phyloP scores from a whole-genome alignment of 1,140 invertebrate genomes.

The Homarus americanus region DNA sequence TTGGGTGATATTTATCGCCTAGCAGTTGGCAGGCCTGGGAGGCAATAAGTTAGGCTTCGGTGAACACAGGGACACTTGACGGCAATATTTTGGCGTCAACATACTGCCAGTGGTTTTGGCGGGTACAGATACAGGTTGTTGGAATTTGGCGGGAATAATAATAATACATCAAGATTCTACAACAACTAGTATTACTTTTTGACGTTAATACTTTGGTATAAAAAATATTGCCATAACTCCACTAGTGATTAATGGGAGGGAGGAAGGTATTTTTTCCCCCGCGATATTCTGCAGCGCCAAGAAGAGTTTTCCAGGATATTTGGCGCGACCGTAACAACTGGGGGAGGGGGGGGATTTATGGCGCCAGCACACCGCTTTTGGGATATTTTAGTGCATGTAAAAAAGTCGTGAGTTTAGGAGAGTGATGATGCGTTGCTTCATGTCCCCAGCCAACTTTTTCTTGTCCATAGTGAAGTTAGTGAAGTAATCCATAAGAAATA shows the following conservation, averaged over 20 bases:
- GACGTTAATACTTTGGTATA: neutral
- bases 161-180: neutral
- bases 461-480: no score
- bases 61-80: conserved; percentile 32
- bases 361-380: neutral
- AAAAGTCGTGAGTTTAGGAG: neutral
- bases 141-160: neutral
- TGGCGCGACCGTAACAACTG: neutral
- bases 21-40: neutral
- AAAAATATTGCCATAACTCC: neutral
- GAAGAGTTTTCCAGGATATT: neutral
- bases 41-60: conserved; percentile 30
- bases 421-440: neutral
- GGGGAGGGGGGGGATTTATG: neutral
- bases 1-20: conserved; percentile 11
- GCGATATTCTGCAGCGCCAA: neutral
- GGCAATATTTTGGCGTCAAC: conserved; percentile 29
- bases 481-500: no score
- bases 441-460: neutral
- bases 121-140: neutral
- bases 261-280: neutral
- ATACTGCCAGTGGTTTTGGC: conserved; percentile 6
- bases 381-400: neutral
- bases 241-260: neutral
- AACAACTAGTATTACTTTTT: neutral